A percentile compares a stretch with the other conserved stretches of the same genome.
Conservation (phyloP, 92 coral and sea anemone species). For the Porites cylindrica region DNA sequence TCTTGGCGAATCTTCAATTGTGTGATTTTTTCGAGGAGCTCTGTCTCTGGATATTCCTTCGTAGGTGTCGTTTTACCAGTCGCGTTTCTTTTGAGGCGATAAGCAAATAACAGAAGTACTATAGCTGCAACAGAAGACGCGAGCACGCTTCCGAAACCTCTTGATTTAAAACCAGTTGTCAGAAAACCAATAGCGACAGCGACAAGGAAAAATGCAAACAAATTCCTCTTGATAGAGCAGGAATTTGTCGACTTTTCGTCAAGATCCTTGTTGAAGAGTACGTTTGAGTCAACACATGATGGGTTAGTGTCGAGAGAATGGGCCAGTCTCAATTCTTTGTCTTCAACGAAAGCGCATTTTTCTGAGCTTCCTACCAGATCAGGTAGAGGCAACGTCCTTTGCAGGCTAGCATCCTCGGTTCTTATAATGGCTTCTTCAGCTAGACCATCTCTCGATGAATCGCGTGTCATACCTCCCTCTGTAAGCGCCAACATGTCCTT, state of each 20-base stretch:
- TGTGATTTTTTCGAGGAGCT: slow-evolving; percentile 41
- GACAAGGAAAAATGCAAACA: not conserved
- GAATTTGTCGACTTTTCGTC: not conserved
- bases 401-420: not conserved
- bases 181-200: not conserved
- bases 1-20: slow-evolving; percentile 71
- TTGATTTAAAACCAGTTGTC: not conserved
- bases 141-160: not conserved
- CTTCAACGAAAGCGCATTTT: not conserved
- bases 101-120: not conserved
- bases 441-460: not conserved
- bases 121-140: not conserved
- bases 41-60: slow-evolving; percentile 10
- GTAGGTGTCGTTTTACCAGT: not conserved
- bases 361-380: slow-evolving; percentile 33
- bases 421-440: not conserved
- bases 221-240: not conserved
- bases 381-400: slow-evolving; percentile 27
- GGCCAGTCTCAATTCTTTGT: not conserved
- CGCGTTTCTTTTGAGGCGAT: slow-evolving; percentile 5
- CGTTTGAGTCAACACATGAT: not conserved
- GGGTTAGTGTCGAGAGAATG: not conserved
- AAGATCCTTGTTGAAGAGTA: slow-evolving; percentile 5
- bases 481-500: slow-evolving; percentile 7
- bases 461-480: not conserved